A percentile compares a stretch with the other conserved stretches of the same genome.
These are phyloP conservation scores for Atherinosoma microstoma DNA, from an alignment of 2,797 vertebrate species.

Conservation along the genomic window DNA sequence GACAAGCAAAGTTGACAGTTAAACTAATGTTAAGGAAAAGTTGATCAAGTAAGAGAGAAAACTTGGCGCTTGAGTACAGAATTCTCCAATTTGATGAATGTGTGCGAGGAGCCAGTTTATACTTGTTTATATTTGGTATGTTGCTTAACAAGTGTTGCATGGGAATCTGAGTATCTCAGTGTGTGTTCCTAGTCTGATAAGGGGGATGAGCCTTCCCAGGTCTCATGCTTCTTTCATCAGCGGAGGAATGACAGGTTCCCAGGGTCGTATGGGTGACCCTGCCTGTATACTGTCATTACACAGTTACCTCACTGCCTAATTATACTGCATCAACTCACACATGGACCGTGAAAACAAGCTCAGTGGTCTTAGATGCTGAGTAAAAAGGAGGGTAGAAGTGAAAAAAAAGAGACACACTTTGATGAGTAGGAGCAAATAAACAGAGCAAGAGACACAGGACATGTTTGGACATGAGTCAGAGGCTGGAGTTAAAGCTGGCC, in stretches of 20 bases:
- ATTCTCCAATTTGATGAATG: conserved; percentile 27
- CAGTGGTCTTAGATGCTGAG: conserved; percentile 33
- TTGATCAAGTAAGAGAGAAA: conserved; percentile 7
- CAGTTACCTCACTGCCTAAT: conserved; percentile 76
- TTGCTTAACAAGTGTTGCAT: conserved; percentile 23
- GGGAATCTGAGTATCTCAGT: conserved; percentile 38
- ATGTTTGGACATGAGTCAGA: conserved; percentile 77
- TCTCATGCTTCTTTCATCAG: conserved; percentile 80
- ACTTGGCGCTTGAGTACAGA: not conserved
- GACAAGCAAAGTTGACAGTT: not conserved
- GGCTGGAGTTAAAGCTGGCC: conserved; percentile 64
- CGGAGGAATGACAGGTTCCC: conserved; percentile 77
- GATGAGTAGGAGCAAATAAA: conserved; percentile 52
- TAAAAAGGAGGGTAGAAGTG: conserved; percentile 37
- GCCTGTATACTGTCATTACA: conserved; percentile 75
- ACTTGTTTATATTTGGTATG: conserved; percentile 38
- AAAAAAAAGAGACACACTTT: conserved; percentile 50
- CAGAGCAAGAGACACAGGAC: conserved; percentile 41
- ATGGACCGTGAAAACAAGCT: conserved; percentile 25
- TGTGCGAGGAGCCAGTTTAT: conserved; percentile 17
- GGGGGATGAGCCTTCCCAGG: conserved; percentile 79
- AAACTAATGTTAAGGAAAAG: not conserved
- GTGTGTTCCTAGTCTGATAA: conserved; percentile 75
- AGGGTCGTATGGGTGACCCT: conserved; percentile 74
- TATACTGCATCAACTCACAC: conserved; percentile 55